Evolutionary conservation across 2,797 vertebrate species (phyloP).

Genomic region (Ctenosaura bakeri): DNA sequence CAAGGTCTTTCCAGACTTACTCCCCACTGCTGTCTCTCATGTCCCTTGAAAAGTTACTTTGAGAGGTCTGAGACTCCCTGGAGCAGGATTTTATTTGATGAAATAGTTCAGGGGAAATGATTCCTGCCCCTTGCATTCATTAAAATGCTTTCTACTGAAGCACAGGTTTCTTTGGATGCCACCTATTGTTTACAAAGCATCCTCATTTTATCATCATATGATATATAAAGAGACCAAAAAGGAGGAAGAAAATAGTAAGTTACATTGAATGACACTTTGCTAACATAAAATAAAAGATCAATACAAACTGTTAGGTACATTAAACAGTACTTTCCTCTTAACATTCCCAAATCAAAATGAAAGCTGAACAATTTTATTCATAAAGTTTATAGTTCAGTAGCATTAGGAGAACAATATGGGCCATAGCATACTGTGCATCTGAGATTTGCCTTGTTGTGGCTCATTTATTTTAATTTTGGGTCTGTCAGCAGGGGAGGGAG

Average conservation of each 20-base stretch:
- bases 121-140: background rate
- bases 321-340: slow-evolving; percentile 32
- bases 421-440: slow-evolving; percentile 71
- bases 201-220: background rate
- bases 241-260: background rate
- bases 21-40: background rate
- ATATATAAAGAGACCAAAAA: slow-evolving; percentile 2
- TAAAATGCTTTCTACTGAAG: background rate
- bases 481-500: slow-evolving; percentile 69
- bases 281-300: slow-evolving; percentile 36
- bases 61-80: background rate
- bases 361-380: slow-evolving; percentile 56
- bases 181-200: slow-evolving; percentile 12
- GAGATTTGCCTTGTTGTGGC: slow-evolving; percentile 80
- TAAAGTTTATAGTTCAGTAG: slow-evolving; percentile 61
- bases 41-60: background rate
- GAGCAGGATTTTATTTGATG: background rate
- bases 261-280: background rate
- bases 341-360: slow-evolving; percentile 35
- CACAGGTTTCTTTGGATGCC: background rate
- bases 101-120: background rate
- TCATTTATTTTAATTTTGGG: slow-evolving; percentile 84
- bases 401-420: slow-evolving; percentile 73
- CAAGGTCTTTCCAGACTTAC: background rate
- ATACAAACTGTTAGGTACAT: slow-evolving; percentile 26